Conservation (phyloP, 2,888 invertebrate genomes). For the Petrolisthes manimaculis region DNA sequence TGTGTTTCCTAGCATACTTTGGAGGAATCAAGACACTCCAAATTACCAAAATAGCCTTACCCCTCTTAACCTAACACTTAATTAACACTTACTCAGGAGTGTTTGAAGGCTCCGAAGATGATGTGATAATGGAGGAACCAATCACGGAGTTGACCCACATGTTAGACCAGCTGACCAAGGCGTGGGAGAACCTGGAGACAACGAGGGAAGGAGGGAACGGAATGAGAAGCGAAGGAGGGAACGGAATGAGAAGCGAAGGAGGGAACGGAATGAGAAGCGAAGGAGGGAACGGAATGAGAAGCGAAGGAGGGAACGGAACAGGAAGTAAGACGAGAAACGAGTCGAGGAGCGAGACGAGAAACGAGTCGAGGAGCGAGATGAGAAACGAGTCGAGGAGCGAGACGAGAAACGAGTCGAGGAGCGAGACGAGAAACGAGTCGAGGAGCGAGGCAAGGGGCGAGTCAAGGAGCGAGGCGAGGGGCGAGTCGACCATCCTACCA, state of each 20-base stretch:
- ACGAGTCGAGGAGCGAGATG: no score
- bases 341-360: no score
- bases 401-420: no score
- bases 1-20: no score
- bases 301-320: not conserved
- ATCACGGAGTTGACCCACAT: conserved; percentile 16
- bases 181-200: not conserved
- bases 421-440: no score
- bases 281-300: not conserved
- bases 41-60: no score
- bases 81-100: not conserved
- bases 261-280: not conserved
- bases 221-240: not conserved
- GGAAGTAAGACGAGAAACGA: not conserved
- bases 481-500: not conserved
- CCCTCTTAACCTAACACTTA: not conserved
- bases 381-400: no score
- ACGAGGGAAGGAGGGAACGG: not conserved
- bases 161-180: not conserved
- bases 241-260: not conserved
- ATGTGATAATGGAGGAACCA: conserved; percentile 21
- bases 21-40: no score
- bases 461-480: no score
- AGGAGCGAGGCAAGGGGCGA: no score
- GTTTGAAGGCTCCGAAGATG: conserved; percentile 17